Evolutionary conservation across 1,140 invertebrate species (phyloP).

Genomic region (Antheraea mylitta): DNA sequence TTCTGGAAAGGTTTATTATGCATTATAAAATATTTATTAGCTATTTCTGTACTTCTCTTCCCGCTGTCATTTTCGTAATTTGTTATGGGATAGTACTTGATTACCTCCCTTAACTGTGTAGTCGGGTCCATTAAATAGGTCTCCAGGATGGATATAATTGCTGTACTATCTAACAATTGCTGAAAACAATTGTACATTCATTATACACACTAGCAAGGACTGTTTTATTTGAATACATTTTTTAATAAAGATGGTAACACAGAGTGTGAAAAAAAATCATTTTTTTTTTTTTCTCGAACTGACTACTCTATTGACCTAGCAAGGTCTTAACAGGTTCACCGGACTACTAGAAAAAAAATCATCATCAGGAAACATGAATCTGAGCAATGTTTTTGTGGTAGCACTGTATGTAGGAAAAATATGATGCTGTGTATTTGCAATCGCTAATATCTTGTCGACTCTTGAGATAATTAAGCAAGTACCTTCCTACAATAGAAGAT

Average conservation of each 20-base stretch:
- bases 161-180: slow-evolving; percentile 95
- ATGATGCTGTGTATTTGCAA: no score
- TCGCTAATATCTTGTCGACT: no score
- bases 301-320: no score
- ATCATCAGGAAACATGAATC: no score
- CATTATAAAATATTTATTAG: slow-evolving; percentile 98
- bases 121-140: slow-evolving; percentile 86
- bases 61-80: slow-evolving; percentile 85
- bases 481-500: no score
- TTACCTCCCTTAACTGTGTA: slow-evolving; percentile 84
- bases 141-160: slow-evolving; percentile 94
- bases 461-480: no score
- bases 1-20: slow-evolving; percentile 80
- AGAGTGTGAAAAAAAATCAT: no score
- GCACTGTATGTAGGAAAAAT: no score
- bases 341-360: no score
- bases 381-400: no score
- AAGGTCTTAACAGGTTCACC: no score
- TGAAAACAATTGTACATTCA: slow-evolving; percentile 59
- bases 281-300: no score
- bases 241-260: background rate
- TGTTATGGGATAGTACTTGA: slow-evolving; percentile 90
- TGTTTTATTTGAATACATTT: background rate
- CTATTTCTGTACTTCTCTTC: slow-evolving; percentile 86
- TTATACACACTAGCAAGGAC: background rate